Conservation (phyloP, 2,797 vertebrate genomes). For the Peromyscus melanophrys region DNA sequence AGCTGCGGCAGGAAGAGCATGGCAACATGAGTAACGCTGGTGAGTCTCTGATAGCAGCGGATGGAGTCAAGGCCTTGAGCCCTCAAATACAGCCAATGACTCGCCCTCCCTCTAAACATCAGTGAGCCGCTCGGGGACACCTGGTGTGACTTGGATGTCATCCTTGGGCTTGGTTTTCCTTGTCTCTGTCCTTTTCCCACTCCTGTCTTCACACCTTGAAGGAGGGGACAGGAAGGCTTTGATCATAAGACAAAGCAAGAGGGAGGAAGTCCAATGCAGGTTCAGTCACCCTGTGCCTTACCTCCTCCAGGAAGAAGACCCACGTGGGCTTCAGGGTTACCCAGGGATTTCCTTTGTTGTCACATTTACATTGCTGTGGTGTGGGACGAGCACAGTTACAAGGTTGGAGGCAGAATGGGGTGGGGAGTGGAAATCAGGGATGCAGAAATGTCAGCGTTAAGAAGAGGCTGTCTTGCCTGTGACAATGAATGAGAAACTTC, state of each 20-base stretch:
- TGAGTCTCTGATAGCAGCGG: slow-evolving; percentile 49
- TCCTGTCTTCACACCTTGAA: slow-evolving; percentile 20
- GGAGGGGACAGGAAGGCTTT: background rate
- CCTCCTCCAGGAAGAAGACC: background rate
- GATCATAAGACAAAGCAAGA: background rate
- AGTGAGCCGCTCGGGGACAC: background rate
- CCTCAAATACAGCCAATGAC: background rate
- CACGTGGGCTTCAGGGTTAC: background rate
- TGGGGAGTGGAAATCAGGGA: background rate
- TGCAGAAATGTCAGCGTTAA: background rate
- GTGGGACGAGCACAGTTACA: background rate
- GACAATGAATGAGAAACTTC: background rate
- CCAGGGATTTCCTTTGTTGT: background rate
- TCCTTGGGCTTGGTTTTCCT: background rate
- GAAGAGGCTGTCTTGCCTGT: background rate
- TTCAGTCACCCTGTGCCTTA: background rate
- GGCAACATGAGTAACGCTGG: slow-evolving; percentile 76
- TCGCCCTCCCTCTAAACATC: background rate
- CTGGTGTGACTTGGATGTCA: background rate
- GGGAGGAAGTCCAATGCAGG: background rate
- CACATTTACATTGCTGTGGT: background rate
- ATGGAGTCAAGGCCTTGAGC: background rate
- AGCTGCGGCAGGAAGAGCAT: slow-evolving; percentile 18
- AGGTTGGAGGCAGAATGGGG: background rate
- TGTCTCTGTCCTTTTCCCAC: background rate